phyloP scores from a whole-genome alignment of 2,888 invertebrate species.

The Congeria kusceri region DNA sequence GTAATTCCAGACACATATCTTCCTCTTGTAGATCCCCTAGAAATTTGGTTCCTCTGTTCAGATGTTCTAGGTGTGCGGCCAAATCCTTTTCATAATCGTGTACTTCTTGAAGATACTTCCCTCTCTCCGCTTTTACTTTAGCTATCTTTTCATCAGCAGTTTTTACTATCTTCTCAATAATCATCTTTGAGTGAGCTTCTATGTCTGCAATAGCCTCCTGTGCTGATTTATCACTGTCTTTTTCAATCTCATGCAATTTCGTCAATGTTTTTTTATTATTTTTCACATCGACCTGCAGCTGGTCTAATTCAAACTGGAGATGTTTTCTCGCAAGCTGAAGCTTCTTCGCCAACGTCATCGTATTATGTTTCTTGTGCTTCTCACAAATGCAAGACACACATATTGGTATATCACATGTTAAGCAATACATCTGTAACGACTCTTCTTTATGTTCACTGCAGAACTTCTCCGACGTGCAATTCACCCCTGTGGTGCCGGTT shows the following conservation, averaged over 20 bases:
- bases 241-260: slow-evolving; percentile 64
- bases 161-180: slow-evolving; percentile 63
- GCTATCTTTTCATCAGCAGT: slow-evolving; percentile 62
- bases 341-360: slow-evolving; percentile 72
- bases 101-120: slow-evolving; percentile 59
- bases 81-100: slow-evolving; percentile 64
- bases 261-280: slow-evolving; percentile 52
- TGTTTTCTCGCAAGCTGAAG: slow-evolving; percentile 66
- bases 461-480: slow-evolving; percentile 64
- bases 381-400: slow-evolving; percentile 78
- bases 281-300: slow-evolving; percentile 63
- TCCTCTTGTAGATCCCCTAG: slow-evolving; percentile 76
- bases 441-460: slow-evolving; percentile 73
- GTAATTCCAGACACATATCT: slow-evolving; percentile 76
- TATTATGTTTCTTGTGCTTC: slow-evolving; percentile 73
- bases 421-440: slow-evolving; percentile 75
- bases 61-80: slow-evolving; percentile 58
- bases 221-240: slow-evolving; percentile 57
- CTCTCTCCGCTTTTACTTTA: slow-evolving; percentile 61
- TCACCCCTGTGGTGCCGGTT: slow-evolving; percentile 62
- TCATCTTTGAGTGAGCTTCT: slow-evolving; percentile 60
- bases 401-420: slow-evolving; percentile 71
- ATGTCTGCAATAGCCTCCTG: slow-evolving; percentile 63
- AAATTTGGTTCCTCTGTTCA: slow-evolving; percentile 70
- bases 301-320: slow-evolving; percentile 74